Evolutionary conservation across 2,113 vertebrate genomes (phyloP).

Genomic region (Lethenteron camtschaticum): DNA sequence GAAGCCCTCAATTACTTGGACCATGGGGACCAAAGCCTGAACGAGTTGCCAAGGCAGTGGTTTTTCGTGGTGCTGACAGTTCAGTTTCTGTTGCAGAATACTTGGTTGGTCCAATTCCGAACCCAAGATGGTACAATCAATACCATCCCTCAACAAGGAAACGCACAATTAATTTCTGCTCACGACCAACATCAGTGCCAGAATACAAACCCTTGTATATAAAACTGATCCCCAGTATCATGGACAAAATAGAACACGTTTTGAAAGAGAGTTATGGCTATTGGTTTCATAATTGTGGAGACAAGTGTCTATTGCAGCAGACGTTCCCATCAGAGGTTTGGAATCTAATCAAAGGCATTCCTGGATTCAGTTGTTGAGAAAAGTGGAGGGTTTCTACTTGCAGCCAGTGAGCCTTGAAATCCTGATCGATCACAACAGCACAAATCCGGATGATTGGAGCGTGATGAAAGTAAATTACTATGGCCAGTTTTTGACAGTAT

Average conservation of each 20-base stretch:
- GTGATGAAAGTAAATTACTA: conserved; percentile 57
- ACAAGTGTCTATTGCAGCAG: conserved; percentile 43
- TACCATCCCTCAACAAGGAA: conserved; percentile 14
- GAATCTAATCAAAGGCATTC: conserved; percentile 35
- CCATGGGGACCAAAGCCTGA: conserved; percentile 21
- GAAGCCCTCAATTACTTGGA: conserved; percentile 37
- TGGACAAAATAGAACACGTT: conserved; percentile 25
- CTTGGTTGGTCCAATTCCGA: conserved; percentile 38
- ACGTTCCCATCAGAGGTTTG: conserved; percentile 43
- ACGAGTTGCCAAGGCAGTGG: conserved; percentile 36
- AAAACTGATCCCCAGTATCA: conserved; percentile 14
- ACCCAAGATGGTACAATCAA: conserved; percentile 21
- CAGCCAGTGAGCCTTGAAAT: conserved; percentile 61
- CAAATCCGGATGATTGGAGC: conserved; percentile 28
- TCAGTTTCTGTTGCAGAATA: conserved; percentile 49
- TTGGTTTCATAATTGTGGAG: conserved; percentile 26
- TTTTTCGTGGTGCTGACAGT: conserved; percentile 42
- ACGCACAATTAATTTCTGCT: conserved; percentile 21
- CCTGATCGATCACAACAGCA: conserved; percentile 38
- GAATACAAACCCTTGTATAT: conserved; percentile 27
- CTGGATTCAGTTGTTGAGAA: conserved; percentile 55
- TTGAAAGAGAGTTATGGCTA: conserved; percentile 35
- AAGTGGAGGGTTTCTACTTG: conserved; percentile 48
- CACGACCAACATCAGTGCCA: conserved; percentile 24
- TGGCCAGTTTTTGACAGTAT: conserved; percentile 34